Base-by-base conservation (phyloP, 2,888 invertebrate genomes). In the Pseudanteris insignis region DNA sequence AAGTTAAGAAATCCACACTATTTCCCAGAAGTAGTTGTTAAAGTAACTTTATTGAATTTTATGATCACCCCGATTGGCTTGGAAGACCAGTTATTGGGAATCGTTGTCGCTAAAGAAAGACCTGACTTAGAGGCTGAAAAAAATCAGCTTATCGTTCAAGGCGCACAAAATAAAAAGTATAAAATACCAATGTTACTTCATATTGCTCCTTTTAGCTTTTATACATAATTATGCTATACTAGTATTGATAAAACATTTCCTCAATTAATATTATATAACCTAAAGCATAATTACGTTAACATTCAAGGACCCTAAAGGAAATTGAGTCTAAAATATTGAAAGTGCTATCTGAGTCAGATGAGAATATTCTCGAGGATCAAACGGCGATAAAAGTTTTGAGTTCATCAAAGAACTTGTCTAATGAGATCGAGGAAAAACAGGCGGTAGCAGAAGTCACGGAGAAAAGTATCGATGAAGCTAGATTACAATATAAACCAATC, bases 1-100 rank as follows among this genome's bases (percentile, higher is more conserved):
- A 96, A 96, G 77, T 81, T 95, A 29, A 84, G 93, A 8, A 96
- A 96, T 81, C 96, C 96, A 0, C 96, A 96, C 79, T 96, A 95
- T 76, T 80, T 95, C 41, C 96, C 96, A 0, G 96, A 97, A 81
- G 89, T 96, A 2, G 92, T 94, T 1, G 94, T 94, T 0, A 94
- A 96, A 77, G 90, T 92, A 1, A 92, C 94, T 0, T 79, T 96
- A n/a, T 85, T 96, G 4, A 96, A 96, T 82, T 96, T 96, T 76
- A 93, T 94, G 92, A 89, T 96, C 64, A 96, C 95, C 3, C 87
- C 88, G 24, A 89, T 88, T 38, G 96, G 96, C 0, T 81, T 96
- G 13, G 88, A 94, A 81, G 95, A 95, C 77, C 96, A 96, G 76
- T 80, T 96, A 25, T 79, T 96, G 53, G 91, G 94, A 1, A 90